Base-by-base conservation (phyloP, 2,888 invertebrate genomes). In the Bruchidius siliquastri region DNA sequence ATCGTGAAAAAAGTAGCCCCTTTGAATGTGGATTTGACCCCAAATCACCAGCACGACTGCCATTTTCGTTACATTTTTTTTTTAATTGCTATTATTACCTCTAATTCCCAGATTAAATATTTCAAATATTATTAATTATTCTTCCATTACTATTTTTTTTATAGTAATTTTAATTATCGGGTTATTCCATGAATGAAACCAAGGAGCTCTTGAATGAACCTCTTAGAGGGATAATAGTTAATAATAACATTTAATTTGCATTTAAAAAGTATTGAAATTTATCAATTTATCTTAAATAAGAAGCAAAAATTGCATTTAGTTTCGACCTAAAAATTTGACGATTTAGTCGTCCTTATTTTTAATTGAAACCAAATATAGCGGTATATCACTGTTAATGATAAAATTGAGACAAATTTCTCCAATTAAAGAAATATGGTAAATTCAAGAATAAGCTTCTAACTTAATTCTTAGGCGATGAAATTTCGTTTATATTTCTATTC, bases 1-100 rank as follows among this genome's bases (percentile, higher is more conserved):
- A 90, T 4, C 90, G 90, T 82, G 91, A 92, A 90, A 92, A 92
- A 90, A 87, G 81, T 0, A 89, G 90, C 0, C 90, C 91, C 0
- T 92, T 92, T 86, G 90, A 90, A 86, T 91, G 90, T 84, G 90
- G 90, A 74, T 91, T 91, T 86, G 89, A 90, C 69, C 88, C 89
- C 2, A 86, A 87, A 84, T 86, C 83, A 4, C 86, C 86, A 0
- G 83, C 88, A 0, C 89, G 89, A 0, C 66, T 89, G n/a, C 89
- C 90, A 0, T 90, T 90, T 81, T 90, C 90, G 18, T 76, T 90
- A 82, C 91, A 90, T n/a, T n/a, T 90, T 92, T 88, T 90, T 91
- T 88, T 83, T 90, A 88, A 90, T 92, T 85, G 89, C 91, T 92
- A 83, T 86, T 92, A 83, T 83, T 92, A 0, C 91, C 91, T 0